A percentile compares a stretch with the other conserved stretches of the same genome.
phyloP scores from a whole-genome alignment of 92 coral and sea anemone genomes.

The Heliopora coerulea region DNA sequence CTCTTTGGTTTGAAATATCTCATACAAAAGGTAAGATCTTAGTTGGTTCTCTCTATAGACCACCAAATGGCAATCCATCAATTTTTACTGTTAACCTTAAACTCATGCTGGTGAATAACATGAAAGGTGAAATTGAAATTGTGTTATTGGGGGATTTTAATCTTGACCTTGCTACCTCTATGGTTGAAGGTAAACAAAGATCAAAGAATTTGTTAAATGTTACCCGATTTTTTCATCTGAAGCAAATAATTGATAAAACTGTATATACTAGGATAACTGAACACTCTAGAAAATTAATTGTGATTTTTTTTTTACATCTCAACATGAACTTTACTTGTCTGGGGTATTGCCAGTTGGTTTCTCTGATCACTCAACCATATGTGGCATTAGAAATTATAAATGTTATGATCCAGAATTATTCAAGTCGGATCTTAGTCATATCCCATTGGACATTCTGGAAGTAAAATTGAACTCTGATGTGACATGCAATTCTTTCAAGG shows the following conservation, averaged over 20 bases:
- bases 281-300: constrained; percentile 45
- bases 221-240: neutral
- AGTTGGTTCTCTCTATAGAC: neutral
- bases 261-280: constrained; percentile 46
- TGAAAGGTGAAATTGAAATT: constrained; percentile 6
- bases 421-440: no score
- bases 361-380: constrained; percentile 10
- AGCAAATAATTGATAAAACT: constrained; percentile 39
- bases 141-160: constrained; percentile 38
- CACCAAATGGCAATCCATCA: neutral
- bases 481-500: no score
- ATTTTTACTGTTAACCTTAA: neutral
- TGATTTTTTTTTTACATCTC: constrained; percentile 41
- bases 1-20: neutral
- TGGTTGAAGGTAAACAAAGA: neutral
- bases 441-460: no score
- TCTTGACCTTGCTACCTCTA: constrained; percentile 13
- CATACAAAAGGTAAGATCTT: neutral
- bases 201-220: neutral
- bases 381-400: constrained; percentile 41
- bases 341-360: constrained; percentile 27
- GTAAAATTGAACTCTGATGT: no score
- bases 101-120: neutral
- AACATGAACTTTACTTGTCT: constrained; percentile 31
- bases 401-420: no score